A percentile compares a stretch with the other conserved stretches of the same genome.
Conservation (phyloP, 2,797 vertebrate genomes). For the Catharus ustulatus region DNA sequence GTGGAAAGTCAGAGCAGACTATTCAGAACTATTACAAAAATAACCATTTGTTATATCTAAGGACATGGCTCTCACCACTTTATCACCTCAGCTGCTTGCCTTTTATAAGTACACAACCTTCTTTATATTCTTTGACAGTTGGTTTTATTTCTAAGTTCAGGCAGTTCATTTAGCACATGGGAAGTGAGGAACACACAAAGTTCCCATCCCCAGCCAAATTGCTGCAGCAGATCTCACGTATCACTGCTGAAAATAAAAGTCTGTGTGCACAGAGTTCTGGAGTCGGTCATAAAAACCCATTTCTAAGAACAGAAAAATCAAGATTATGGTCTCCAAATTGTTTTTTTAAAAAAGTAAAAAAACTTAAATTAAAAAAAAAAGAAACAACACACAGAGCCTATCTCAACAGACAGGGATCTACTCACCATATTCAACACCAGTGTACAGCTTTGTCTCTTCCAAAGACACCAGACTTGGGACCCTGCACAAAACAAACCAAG, state of each 20-base stretch:
- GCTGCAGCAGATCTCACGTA: neutral
- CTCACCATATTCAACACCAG: slow-evolving; percentile 91
- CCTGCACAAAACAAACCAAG: slow-evolving; percentile 75
- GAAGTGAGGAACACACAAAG: neutral
- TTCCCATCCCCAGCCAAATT: neutral
- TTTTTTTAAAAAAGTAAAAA: neutral
- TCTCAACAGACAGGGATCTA: neutral
- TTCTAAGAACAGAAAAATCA: neutral
- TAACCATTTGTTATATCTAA: neutral
- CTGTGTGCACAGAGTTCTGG: neutral
- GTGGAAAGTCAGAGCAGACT: neutral
- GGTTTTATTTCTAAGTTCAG: neutral
- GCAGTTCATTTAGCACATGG: neutral
- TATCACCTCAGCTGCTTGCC: neutral
- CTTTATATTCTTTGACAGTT: neutral
- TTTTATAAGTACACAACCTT: neutral
- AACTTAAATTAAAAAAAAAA: neutral
- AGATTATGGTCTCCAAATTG: neutral
- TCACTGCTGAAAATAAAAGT: neutral
- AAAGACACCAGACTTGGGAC: slow-evolving; percentile 91
- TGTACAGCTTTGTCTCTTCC: slow-evolving; percentile 89
- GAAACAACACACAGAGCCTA: neutral
- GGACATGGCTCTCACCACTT: neutral
- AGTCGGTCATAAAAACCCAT: neutral
- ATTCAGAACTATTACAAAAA: neutral